Evolutionary conservation across 2,113 vertebrate species (phyloP).

Genomic region (Rhizomys pruinosus): DNA sequence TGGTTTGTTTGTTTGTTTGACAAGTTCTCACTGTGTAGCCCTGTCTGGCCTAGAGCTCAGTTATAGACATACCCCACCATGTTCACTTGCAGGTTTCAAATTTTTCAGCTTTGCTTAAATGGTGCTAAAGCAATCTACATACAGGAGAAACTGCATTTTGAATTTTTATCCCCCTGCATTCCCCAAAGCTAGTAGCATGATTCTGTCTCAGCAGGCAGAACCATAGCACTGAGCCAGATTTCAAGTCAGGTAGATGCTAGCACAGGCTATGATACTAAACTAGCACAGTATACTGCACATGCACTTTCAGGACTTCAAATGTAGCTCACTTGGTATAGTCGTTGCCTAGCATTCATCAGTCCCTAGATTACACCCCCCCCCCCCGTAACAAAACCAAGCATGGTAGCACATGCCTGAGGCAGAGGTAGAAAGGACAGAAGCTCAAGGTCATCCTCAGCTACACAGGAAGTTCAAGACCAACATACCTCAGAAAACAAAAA

Average conservation of each 20-base stretch:
- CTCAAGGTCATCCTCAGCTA: neutral
- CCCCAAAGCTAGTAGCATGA: neutral
- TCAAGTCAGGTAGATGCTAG: too few species aligned
- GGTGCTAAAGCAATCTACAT: neutral
- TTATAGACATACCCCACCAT: neutral
- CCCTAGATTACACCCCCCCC: neutral
- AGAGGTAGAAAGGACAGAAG: neutral
- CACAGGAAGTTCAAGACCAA: neutral
- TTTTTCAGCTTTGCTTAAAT: neutral
- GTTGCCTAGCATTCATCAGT: neutral
- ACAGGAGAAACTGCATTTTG: neutral
- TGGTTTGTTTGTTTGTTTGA: too few species aligned
- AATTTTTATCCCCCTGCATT: neutral
- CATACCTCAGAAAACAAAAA: neutral
- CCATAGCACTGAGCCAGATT: too few species aligned
- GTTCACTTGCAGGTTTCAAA: neutral
- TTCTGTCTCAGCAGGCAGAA: neutral
- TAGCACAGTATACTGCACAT: neutral
- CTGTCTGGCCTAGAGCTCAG: too few species aligned
- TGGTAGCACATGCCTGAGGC: neutral
- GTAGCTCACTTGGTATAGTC: neutral
- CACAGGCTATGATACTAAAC: too few species aligned
- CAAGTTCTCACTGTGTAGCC: too few species aligned
- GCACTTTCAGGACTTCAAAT: neutral
- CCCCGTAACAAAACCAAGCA: neutral